Percentiles rank a stretch among this genome's conserved stretches.
phyloP scores from a whole-genome alignment of 2,797 vertebrate species.

The Myotis daubentonii region DNA sequence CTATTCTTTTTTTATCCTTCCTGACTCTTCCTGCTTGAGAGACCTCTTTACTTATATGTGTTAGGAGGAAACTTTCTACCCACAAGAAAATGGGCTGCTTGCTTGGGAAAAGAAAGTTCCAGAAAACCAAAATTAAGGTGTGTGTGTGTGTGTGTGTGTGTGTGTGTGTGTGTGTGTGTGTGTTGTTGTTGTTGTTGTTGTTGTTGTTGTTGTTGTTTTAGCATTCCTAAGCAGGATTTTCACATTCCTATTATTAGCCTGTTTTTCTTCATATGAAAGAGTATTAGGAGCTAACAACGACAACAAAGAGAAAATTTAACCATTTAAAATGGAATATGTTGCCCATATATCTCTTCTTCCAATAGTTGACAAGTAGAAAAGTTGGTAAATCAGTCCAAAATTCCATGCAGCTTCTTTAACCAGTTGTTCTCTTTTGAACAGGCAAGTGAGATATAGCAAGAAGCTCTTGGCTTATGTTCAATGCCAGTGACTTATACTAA shows the following conservation, averaged over 20 bases:
- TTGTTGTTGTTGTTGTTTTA: not conserved
- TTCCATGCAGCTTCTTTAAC: not conserved
- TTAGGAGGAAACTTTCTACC: not conserved
- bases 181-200: too few relatives aligned
- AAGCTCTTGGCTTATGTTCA: not conserved
- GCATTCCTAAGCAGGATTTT: not conserved
- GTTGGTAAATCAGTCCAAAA: not conserved
- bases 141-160: not conserved
- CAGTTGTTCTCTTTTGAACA: not conserved
- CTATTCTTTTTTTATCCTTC: not conserved
- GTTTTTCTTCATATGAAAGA: slow-evolving; percentile 34
- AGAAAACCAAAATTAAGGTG: not conserved
- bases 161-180: too few relatives aligned
- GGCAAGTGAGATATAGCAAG: rapidly evolving
- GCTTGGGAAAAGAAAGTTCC: slow-evolving; percentile 31
- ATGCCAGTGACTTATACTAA: not conserved
- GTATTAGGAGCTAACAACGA: not conserved
- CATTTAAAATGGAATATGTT: not conserved
- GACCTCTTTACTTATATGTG: not conserved
- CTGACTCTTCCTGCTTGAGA: not conserved
- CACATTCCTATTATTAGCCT: not conserved
- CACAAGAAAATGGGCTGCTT: not conserved
- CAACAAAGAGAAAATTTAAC: not conserved
- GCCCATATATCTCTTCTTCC: not conserved
- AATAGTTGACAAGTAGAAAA: not conserved